These are phyloP conservation scores for Pseudopleuronectes americanus DNA, from an alignment of 2,797 vertebrate genomes.

Conservation along the genomic window DNA sequence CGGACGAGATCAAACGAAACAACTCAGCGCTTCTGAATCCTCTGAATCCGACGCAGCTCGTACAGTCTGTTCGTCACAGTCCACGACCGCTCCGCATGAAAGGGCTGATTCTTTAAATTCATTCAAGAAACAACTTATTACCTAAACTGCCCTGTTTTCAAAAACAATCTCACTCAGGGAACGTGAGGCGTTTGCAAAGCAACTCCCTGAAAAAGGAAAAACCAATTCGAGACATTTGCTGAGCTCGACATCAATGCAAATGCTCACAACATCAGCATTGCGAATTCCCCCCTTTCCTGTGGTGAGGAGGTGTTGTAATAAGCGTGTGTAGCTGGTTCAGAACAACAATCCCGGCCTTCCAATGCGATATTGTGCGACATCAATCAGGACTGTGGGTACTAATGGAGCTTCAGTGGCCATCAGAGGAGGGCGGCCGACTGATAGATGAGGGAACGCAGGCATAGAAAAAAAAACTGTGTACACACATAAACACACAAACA, in stretches of 20 bases:
- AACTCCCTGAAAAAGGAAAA: constrained; percentile 34
- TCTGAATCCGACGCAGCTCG: constrained; percentile 25
- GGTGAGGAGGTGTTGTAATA: constrained; percentile 61
- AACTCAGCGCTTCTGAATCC: constrained; percentile 36
- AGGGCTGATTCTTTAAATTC: constrained; percentile 31
- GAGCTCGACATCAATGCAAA: constrained; percentile 54
- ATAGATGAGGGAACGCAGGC: constrained; percentile 72
- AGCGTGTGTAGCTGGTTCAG: constrained; percentile 54
- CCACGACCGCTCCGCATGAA: constrained; percentile 19
- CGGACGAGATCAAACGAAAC: constrained; percentile 21
- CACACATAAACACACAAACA: constrained; percentile 49
- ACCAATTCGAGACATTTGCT: constrained; percentile 46
- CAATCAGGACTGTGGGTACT: constrained; percentile 74
- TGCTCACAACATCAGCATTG: constrained; percentile 44
- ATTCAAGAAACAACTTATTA: constrained; percentile 39
- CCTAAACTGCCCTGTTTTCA: constrained; percentile 36
- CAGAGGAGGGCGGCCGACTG: constrained; percentile 71
- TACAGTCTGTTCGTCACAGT: constrained; percentile 10
- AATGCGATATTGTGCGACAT: constrained; percentile 66
- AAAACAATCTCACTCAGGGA: constrained; percentile 27
- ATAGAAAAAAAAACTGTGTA: constrained; percentile 61
- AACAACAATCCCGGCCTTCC: constrained; percentile 67
- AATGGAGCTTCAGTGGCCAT: constrained; percentile 79
- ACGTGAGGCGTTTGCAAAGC: constrained; percentile 35
- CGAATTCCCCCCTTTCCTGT: constrained; percentile 49